Evolutionary conservation across 2,797 vertebrate genomes (phyloP), one percentile per base, ranked within the genome.

Genomic region (Gouania willdenowi): DNA sequence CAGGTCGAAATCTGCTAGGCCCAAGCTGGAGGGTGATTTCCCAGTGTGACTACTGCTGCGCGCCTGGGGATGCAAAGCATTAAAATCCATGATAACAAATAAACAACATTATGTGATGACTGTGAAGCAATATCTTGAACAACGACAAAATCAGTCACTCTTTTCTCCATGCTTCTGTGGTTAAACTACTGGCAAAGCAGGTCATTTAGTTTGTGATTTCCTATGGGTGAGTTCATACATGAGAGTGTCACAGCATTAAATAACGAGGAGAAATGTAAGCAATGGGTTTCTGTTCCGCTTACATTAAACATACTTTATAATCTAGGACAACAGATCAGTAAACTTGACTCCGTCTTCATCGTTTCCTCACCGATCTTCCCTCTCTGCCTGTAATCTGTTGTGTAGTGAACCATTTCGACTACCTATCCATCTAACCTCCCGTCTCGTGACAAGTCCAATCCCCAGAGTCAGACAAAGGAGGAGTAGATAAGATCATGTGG

Each of bases 1-100:
- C 60, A 98, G 80, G 66, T 98, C 95, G 6, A 99, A 99, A 83
- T 99, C 94, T 6, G 87, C 89, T 59, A 99, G 88, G 41, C 96
- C 96, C 47, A 99, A 84, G 56, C 94, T 98, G 58, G 92, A 95
- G 4, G 92, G 92, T 18, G 90, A 91, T 83, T 95, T 98, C 44
- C 94, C 94, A 2, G 91, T 92, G 64, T 97, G 93, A 66, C 92
- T 87, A 54, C 91, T 94, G 79, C 77, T 93, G 56, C 90, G 91
- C 1, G 95, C 94, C 95, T 98, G 12, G 24, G 12, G 20, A 31
- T 15, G 3, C 11, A 2, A 3, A 14, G 10, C 5, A 8, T 21
- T 5, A 49, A 24, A 40, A 8, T 28, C 2, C 13, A n/a, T 12
- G 4, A 13, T 16, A 14, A 22, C 40, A 40, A 11, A 17, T 30